Evolutionary conservation across 1,140 invertebrate species (phyloP), one percentile per base, ranked within the genome.

Genomic region (Drosophila takahashii): DNA sequence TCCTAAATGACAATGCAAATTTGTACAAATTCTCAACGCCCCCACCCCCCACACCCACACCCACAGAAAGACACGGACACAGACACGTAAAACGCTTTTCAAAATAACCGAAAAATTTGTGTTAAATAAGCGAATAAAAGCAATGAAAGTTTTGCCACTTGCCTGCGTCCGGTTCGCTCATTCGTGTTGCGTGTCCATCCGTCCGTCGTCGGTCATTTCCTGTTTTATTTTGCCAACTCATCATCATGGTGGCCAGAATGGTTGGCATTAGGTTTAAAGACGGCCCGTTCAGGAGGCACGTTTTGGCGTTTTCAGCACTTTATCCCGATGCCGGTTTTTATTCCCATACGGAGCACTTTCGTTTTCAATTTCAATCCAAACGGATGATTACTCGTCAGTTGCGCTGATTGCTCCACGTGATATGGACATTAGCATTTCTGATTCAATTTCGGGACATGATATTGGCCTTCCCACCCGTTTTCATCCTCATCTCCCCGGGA

Each of bases 121-220:
- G 84, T 81, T 86, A 87, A 86, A 86, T 86, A 89, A 83, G 84
- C 84, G 84, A 59, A 83, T 87, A 76, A 87, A 86, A 87, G 75
- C 75, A 87, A 79, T 83, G 83, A 83, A 86, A 79, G 70, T 85
- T 87, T 78, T 50, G 78, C 78, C 83, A 87, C 78, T 87, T 81
- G 67, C 67, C 81, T 69, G 52, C 76, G 61, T 77, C 71, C 74
- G 61, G 39, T 47, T 34, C 45, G 29, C 44, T 57, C 29, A 57
- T 47, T 56, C 36, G 41, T 52, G 27, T 45, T 34, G 37, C 52
- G 52, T 70, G 65, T 59, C 52, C 60, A 47, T 65, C 66, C 47
- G 65, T 52, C 64, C n/a, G 42, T 57, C 59, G 57, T 44, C 47
- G 57, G 77, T 64, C 73, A 79, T 62, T 86, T 81, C 62, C 69